These are phyloP conservation scores for Lasioglossum leucozonium DNA, from an alignment of 2,888 invertebrate species.

Conservation along the genomic window DNA sequence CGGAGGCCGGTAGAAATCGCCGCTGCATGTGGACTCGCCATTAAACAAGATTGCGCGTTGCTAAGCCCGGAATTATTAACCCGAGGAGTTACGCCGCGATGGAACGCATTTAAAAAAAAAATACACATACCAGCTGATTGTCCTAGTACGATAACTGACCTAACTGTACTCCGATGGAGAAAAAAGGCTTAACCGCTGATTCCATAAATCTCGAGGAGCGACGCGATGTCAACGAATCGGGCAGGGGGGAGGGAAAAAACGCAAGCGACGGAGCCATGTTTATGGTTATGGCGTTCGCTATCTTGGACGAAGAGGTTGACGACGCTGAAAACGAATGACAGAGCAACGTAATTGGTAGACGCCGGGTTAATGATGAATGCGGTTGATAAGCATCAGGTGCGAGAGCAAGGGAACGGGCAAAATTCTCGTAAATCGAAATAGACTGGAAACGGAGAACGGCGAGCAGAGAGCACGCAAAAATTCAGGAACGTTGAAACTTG, in stretches of 20 bases:
- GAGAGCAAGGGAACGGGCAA: neutral
- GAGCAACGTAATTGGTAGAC: slow-evolving; percentile 38
- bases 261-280: slow-evolving; percentile 1
- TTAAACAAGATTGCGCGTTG: slow-evolving; percentile 30
- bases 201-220: slow-evolving; percentile 28
- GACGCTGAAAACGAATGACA: slow-evolving; percentile 43
- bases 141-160: slow-evolving; percentile 44
- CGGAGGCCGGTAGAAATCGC: slow-evolving; percentile 21
- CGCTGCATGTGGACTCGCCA: slow-evolving; percentile 16
- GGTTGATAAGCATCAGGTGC: slow-evolving; percentile 27
- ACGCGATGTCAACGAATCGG: neutral
- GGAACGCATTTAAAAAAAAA: slow-evolving; percentile 32
- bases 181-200: slow-evolving; percentile 23
- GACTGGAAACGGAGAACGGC: neutral
- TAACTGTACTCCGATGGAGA: slow-evolving; percentile 45
- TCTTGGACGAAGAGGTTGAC: slow-evolving; percentile 31
- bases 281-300: slow-evolving; percentile 32
- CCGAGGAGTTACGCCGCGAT: slow-evolving; percentile 15
- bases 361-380: slow-evolving; percentile 49
- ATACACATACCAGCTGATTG: slow-evolving; percentile 36
- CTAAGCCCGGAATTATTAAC: slow-evolving; percentile 32
- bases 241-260: neutral
- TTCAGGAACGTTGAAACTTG: neutral
- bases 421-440: neutral
- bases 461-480: neutral